Evolutionary conservation across 1,140 invertebrate genomes (phyloP), one percentile per base, ranked within the genome.

Genomic region (Zaprionus kolodkinae): DNA sequence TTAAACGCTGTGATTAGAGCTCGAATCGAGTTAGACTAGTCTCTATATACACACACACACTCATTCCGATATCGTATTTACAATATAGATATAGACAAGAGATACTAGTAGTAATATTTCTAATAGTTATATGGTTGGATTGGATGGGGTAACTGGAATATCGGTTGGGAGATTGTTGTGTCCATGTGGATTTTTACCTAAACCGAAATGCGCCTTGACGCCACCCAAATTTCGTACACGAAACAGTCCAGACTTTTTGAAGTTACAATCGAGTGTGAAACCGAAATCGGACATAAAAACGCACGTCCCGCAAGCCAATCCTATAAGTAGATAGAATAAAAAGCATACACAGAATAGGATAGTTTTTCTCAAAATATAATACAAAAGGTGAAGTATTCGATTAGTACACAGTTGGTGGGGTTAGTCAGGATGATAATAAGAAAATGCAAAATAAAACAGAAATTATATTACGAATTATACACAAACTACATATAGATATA

Each of bases 161-260:
- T 13, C 4, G 27, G 0, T 57, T 38, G 57, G 50, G 72, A 68
- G n/a, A n/a, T n/a, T n/a, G n/a, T 40, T 61, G 61, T 52, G 50
- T 67, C 63, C 59, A 56, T 66, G 43, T 60, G 60, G 81, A 88
- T 92, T 96, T 92, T 96, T 95, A 97, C 96, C 96, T 94, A 97
- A 94, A 94, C 96, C 96, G 92, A 96, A 95, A 94, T 97, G 96
- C 88, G 96, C 96, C 94, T 97, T 97, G 91, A 97, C 94, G 79
- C 97, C 97, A 92, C 97, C 97, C 79, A 97, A 95, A 93, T 97
- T 97, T 94, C 97, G 94, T 79, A 97, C 96, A 88, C 97, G 95
- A 94, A 97, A 97, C 69, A 97, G 94, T 82, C 96, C 96, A 77
- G 96, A 97, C 93, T 97, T 97, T 94, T 97, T 97, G 95, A 97